phyloP scores from a whole-genome alignment of 2,797 vertebrate species.

The Lacerta agilis region DNA sequence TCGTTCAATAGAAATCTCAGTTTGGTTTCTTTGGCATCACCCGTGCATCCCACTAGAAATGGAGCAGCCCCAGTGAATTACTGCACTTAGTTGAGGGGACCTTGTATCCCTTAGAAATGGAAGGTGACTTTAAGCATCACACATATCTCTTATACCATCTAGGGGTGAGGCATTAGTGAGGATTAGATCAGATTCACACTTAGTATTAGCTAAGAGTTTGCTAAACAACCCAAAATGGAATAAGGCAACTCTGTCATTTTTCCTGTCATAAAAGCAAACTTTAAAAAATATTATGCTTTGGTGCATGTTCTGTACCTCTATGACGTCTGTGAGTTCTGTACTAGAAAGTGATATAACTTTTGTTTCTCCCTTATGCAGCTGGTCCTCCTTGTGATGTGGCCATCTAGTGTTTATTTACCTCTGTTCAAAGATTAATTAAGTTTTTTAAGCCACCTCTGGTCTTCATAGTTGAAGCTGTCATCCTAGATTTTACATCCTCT shows the following conservation, averaged over 20 bases:
- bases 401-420: neutral
- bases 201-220: neutral
- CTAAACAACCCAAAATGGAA: neutral
- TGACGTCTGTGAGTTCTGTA: neutral
- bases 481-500: neutral
- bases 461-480: neutral
- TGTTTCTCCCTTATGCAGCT: neutral
- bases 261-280: neutral
- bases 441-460: neutral
- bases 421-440: neutral
- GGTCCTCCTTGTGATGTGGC: neutral
- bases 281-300: neutral
- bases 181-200: neutral
- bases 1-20: too few relatives aligned
- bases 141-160: neutral
- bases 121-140: neutral
- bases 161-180: neutral
- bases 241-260: neutral
- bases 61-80: neutral
- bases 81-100: neutral
- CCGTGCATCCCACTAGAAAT: too few relatives aligned
- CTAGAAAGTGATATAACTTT: neutral
- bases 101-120: neutral
- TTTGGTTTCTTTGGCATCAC: too few relatives aligned
- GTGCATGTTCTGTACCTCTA: neutral